A percentile compares a stretch with the other conserved stretches of the same genome.
phyloP scores from a whole-genome alignment of 2,888 invertebrate species.

The Poecilus cupreus region DNA sequence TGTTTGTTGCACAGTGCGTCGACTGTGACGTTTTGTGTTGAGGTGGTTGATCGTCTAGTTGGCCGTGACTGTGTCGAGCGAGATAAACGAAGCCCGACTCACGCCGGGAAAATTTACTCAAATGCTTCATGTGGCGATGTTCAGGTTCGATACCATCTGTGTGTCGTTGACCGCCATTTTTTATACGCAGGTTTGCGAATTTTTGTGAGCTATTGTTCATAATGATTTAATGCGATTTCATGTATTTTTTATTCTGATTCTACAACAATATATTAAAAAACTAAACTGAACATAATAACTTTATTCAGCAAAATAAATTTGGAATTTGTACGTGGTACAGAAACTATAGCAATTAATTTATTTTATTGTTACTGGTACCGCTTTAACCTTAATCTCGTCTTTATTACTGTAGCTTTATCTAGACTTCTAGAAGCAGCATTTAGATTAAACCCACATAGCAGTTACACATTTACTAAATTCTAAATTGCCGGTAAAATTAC shows the following conservation, averaged over 20 bases:
- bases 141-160: conserved; percentile 13
- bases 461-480: conserved; percentile 20
- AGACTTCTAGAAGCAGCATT: not conserved
- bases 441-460: conserved; percentile 18
- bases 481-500: conserved; percentile 1
- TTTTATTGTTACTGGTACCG: conserved; percentile 41
- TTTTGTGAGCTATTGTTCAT: not conserved
- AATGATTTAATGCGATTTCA: not conserved
- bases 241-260: not conserved
- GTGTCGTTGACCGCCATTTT: conserved; percentile 6
- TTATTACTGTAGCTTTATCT: conserved; percentile 29
- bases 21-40: conserved; percentile 45
- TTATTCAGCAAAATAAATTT: not conserved
- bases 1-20: conserved; percentile 29
- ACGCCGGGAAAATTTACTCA: conserved; percentile 7
- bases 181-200: not conserved
- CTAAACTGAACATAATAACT: no score
- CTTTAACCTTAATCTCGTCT: conserved; percentile 29
- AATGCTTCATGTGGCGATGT: not conserved
- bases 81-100: conserved; percentile 43
- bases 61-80: conserved; percentile 51
- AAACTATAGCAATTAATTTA: conserved; percentile 11
- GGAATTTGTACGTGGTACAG: conserved; percentile 13
- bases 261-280: no score
- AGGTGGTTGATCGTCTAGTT: conserved; percentile 52